These are phyloP conservation scores for Drosophila novamexicana DNA, from an alignment of 1,140 invertebrate species.

Conservation along the genomic window DNA sequence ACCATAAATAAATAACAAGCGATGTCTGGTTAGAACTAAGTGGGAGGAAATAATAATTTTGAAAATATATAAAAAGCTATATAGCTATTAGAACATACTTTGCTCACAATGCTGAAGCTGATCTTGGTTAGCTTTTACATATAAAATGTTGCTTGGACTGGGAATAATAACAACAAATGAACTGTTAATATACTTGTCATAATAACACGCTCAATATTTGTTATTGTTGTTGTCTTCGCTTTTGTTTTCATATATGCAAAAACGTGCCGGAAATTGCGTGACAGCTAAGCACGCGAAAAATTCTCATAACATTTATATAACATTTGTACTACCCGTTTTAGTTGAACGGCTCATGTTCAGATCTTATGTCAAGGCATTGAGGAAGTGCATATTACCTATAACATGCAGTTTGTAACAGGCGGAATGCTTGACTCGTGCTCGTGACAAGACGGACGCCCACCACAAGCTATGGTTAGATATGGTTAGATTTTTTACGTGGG, in stretches of 20 bases:
- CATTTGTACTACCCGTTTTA: constrained; percentile 62
- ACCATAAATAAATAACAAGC: constrained; percentile 64
- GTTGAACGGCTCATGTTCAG: constrained; percentile 55
- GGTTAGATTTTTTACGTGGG: too few species aligned
- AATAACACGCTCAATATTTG: constrained; percentile 26
- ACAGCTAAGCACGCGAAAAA: constrained; percentile 56
- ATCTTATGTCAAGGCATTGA: constrained; percentile 1
- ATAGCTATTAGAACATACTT: neutral
- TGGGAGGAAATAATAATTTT: constrained; percentile 53
- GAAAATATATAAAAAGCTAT: constrained; percentile 42
- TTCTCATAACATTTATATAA: constrained; percentile 63
- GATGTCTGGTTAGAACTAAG: constrained; percentile 45
- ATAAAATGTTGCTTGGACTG: neutral
- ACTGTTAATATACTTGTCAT: constrained; percentile 64
- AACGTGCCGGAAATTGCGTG: constrained; percentile 79
- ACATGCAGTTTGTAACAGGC: constrained; percentile 1
- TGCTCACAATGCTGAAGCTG: neutral
- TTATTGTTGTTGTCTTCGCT: constrained; percentile 24
- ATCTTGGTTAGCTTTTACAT: neutral
- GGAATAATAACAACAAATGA: constrained; percentile 19
- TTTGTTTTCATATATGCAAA: constrained; percentile 53
- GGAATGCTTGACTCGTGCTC: neutral
- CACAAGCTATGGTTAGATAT: too few species aligned
- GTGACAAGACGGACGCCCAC: too few species aligned
- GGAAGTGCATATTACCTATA: neutral